Evolutionary conservation across 2,888 invertebrate genomes (phyloP).

Genomic region (Spodoptera picta): DNA sequence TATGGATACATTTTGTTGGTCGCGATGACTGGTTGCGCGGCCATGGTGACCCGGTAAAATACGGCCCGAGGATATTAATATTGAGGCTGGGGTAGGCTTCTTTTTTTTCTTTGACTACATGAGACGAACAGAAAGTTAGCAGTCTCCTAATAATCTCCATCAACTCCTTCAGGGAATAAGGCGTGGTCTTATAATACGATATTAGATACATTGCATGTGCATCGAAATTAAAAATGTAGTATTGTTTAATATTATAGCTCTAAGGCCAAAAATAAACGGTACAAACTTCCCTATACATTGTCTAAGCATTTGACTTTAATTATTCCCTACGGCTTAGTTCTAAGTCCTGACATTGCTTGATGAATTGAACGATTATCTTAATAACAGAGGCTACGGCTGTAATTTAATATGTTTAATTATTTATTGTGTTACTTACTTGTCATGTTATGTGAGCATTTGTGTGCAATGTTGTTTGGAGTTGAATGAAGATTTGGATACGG

Average conservation of each 20-base stretch:
- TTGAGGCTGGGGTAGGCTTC: no score
- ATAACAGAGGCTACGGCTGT: constrained; percentile 50
- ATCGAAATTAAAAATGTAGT: constrained; percentile 43
- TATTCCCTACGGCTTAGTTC: constrained; percentile 72
- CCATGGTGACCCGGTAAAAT: no score
- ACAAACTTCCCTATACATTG: constrained; percentile 56
- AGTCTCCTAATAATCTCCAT: no score
- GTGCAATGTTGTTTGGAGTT: neutral
- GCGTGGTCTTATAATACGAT: no score
- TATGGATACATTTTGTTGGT: no score
- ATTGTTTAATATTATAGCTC: constrained; percentile 32
- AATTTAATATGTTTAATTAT: constrained; percentile 33
- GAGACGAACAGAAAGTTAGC: no score
- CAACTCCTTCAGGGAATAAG: no score
- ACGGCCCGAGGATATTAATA: no score
- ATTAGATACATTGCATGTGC: constrained; percentile 21
- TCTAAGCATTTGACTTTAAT: constrained; percentile 76
- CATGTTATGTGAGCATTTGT: constrained; percentile 10
- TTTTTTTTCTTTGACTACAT: no score
- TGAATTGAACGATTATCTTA: constrained; percentile 71
- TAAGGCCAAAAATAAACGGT: neutral
- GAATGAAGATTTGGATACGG: no score
- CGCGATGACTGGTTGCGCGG: no score
- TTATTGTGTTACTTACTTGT: neutral
- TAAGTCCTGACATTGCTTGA: constrained; percentile 69